Evolutionary conservation across 2,888 invertebrate species (phyloP), one percentile per base, ranked within the genome.

Genomic region (Coleophora flavipennella): DNA sequence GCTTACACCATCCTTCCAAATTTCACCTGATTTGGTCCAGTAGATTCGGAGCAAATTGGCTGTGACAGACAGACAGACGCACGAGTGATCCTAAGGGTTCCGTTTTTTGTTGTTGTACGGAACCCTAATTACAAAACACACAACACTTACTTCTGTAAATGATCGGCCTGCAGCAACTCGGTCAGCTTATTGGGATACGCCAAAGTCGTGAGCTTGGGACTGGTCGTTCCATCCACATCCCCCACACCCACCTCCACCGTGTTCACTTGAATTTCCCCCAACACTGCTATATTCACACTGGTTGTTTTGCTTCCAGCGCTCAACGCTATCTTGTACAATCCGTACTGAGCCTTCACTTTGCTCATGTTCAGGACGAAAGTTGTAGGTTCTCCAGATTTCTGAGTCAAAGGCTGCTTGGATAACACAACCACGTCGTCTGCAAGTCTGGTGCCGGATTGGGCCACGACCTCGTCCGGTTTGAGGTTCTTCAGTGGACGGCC

Each of bases 141-240:
- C 6, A 20, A 20, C 3, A 68, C 79, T 77, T 47, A 85, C 81
- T 94, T 95, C 72, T 98, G 97, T 56, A 95, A 91, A 51, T 91
- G 90, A 78, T 99, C 98, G 6, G 95, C 95, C 53, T 93, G 91
- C 12, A 97, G 77, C 8, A 86, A 80, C 33, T 88, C 87, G 0
- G 83, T 57, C 26, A 95, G 72, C 63, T 93, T 93, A 44, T 89
- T 88, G 1, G 94, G 94, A 63, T 91, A 90, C 0, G 83, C 70
- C 4, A 97, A 85, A 46, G 92, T 92, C 44, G 80, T 89, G 40
- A 94, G 78, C 67, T 92, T 92, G 0, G 94, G 90, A 40, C 93
- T 91, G 14, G 94, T 92, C 2, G 92, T 91, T 46, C 96, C 95
- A 71, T 98, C 97, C 4, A 94, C 90, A 68, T 98, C 97, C 2